phyloP scores from a whole-genome alignment of 2,888 invertebrate genomes.

The Smittia aterrima region DNA sequence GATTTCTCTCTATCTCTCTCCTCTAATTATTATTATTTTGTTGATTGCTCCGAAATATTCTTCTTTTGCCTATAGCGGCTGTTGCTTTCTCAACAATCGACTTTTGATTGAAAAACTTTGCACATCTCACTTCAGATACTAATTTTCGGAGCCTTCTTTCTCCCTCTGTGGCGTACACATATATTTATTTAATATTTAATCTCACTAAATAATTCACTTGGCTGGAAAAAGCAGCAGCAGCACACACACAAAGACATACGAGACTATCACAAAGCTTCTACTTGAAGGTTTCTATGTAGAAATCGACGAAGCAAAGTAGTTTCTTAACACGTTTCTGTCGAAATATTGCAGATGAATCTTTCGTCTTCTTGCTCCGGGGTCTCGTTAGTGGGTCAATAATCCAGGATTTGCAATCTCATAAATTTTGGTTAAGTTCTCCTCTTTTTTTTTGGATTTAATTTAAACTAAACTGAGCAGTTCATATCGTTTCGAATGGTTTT shows the following conservation, averaged over 20 bases:
- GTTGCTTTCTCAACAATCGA: constrained; percentile 29
- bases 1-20: constrained; percentile 30
- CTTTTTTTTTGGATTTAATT: not conserved
- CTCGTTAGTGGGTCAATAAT: not conserved
- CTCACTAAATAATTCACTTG: constrained; percentile 39
- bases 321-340: not conserved
- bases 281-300: not conserved
- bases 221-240: constrained; percentile 33
- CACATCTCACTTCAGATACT: constrained; percentile 18
- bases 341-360: not conserved
- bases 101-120: constrained; percentile 2
- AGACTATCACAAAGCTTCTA: constrained; percentile 10
- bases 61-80: constrained; percentile 15
- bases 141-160: constrained; percentile 33
- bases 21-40: constrained; percentile 37
- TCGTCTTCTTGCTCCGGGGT: not conserved
- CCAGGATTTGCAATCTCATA: not conserved
- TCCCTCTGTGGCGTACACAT: constrained; percentile 18
- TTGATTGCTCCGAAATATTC: constrained; percentile 24
- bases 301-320: not conserved
- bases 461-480: not conserved
- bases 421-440: not conserved
- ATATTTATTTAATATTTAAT: constrained; percentile 30
- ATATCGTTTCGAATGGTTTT: not conserved
- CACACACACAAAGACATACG: not conserved